A percentile compares a stretch with the other conserved stretches of the same genome.
phyloP scores from a whole-genome alignment of 2,113 vertebrate genomes.

The Galbula dea region DNA sequence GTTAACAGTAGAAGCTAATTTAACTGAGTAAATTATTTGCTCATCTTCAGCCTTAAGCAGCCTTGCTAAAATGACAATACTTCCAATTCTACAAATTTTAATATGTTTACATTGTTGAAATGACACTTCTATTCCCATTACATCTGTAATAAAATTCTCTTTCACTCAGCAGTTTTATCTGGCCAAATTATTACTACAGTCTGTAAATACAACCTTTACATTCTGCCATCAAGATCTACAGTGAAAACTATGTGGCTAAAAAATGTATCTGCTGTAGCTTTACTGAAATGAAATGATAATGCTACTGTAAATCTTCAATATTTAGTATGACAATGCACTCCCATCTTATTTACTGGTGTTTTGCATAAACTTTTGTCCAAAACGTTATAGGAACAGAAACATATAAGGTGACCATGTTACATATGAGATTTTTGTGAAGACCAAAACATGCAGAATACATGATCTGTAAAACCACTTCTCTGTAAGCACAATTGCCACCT shows the following conservation, averaged over 20 bases:
- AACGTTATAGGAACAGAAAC: not conserved
- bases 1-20: not conserved
- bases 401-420: not conserved
- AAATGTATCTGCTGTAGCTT: not conserved
- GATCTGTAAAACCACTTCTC: not conserved
- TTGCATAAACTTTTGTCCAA: not conserved
- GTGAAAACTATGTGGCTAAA: not conserved
- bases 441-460: not conserved
- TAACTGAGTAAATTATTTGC: not conserved
- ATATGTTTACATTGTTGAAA: not conserved
- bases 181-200: not conserved
- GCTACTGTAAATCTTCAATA: constrained; percentile 4
- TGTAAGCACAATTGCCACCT: not conserved
- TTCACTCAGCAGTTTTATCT: not conserved
- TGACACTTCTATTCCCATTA: not conserved
- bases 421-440: not conserved
- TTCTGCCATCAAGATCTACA: not conserved
- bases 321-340: not conserved
- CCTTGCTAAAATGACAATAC: not conserved
- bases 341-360: not conserved
- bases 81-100: not conserved
- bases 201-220: not conserved
- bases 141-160: not conserved
- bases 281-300: not conserved
- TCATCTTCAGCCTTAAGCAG: not conserved